phyloP scores from a whole-genome alignment of 2,888 invertebrate species.

The Bellardia bayeri region DNA sequence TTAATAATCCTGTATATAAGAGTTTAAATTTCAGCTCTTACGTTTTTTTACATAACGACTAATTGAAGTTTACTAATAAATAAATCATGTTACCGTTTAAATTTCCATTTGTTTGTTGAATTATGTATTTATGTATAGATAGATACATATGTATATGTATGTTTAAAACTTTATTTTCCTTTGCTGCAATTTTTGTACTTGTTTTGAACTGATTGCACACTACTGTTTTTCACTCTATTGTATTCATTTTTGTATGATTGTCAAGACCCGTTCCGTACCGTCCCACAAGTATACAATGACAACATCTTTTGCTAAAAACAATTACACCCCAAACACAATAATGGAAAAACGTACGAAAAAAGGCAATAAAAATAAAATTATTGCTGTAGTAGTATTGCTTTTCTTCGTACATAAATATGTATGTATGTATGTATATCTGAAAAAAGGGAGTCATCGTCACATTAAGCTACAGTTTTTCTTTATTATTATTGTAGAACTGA shows the following conservation, averaged over 20 bases:
- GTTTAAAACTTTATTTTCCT: neutral
- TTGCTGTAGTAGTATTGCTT: neutral
- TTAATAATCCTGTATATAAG: too few relatives aligned
- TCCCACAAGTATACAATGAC: conserved; percentile 62
- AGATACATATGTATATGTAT: too few relatives aligned
- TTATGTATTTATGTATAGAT: too few relatives aligned
- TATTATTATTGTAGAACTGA: conserved; percentile 1
- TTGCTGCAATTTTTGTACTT: neutral
- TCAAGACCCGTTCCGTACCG: neutral
- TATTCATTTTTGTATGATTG: conserved; percentile 8
- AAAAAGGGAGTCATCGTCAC: conserved; percentile 37
- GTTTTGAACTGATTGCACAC: neutral
- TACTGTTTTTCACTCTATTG: neutral
- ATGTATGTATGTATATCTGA: neutral
- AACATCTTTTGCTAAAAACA: conserved; percentile 53
- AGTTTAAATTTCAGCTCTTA: too few relatives aligned
- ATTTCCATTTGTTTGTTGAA: too few relatives aligned
- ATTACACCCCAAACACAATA: conserved; percentile 33
- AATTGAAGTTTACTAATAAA: too few relatives aligned
- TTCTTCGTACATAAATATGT: conserved; percentile 7
- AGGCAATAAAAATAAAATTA: conserved; percentile 36
- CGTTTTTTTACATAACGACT: too few relatives aligned
- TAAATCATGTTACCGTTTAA: too few relatives aligned
- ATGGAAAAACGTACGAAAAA: neutral
- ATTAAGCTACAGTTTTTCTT: conserved; percentile 14